phyloP scores from a whole-genome alignment of 2,113 vertebrate species.

The Myiopsitta monachus region DNA sequence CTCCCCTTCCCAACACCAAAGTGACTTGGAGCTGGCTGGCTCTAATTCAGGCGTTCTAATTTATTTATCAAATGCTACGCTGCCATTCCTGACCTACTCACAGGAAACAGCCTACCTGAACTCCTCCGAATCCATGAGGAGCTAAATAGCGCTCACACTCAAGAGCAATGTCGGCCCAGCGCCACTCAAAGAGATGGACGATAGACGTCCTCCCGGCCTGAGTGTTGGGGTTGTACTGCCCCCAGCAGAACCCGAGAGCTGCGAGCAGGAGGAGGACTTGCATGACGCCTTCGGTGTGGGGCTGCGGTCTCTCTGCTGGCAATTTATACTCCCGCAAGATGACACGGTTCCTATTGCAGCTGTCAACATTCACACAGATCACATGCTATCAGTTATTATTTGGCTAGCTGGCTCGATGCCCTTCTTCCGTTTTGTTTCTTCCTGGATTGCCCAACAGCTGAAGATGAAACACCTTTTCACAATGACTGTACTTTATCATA shows the following conservation, averaged over 20 bases:
- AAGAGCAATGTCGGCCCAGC: slow-evolving; percentile 87
- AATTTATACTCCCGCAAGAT: slow-evolving; percentile 59
- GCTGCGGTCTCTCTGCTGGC: background rate
- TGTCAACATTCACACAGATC: slow-evolving; percentile 17
- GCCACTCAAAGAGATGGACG: slow-evolving; percentile 93
- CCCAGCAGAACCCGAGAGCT: slow-evolving; percentile 70
- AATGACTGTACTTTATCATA: background rate
- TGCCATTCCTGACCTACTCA: background rate
- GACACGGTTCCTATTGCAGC: background rate
- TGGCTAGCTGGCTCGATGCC: background rate
- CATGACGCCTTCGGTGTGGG: slow-evolving; percentile 71
- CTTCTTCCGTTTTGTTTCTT: background rate
- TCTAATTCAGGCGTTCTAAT: background rate
- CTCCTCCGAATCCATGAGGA: slow-evolving; percentile 87
- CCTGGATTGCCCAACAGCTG: slow-evolving; percentile 8
- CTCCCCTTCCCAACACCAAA: background rate
- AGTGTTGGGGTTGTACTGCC: slow-evolving; percentile 77
- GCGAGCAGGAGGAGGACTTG: slow-evolving; percentile 73
- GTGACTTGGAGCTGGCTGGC: background rate
- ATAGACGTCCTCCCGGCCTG: slow-evolving; percentile 84
- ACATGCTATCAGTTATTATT: background rate
- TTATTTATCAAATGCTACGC: background rate
- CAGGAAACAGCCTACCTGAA: slow-evolving; percentile 83
- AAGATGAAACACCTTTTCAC: slow-evolving; percentile 26
- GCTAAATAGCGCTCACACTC: slow-evolving; percentile 90